Conservation (phyloP, 2,797 vertebrate species). For the Steatocranus sp. region DNA sequence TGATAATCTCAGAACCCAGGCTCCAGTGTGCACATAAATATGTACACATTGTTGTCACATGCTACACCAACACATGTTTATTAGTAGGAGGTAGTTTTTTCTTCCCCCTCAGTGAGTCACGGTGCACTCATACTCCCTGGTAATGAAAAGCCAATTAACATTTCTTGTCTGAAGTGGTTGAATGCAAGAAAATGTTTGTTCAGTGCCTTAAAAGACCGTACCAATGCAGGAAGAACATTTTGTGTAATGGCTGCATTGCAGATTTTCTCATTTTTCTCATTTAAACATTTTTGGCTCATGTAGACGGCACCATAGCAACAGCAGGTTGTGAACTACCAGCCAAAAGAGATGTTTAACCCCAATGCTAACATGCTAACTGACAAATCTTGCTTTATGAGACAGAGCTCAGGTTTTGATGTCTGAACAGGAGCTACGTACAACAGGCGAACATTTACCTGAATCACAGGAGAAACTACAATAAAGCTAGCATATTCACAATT, state of each 20-base stretch:
- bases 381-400: background rate
- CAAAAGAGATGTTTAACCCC: background rate
- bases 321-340: background rate
- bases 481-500: background rate
- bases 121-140: background rate
- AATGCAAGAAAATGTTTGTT: background rate
- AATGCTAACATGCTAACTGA: background rate
- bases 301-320: background rate
- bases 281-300: background rate
- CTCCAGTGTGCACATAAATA: background rate
- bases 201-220: background rate
- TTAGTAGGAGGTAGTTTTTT: background rate
- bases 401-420: background rate
- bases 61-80: background rate
- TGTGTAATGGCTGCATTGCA: background rate
- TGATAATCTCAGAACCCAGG: background rate
- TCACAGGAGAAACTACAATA: background rate
- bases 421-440: background rate
- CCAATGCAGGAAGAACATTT: background rate
- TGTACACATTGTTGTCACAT: background rate
- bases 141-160: background rate
- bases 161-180: background rate
- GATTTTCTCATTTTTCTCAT: background rate
- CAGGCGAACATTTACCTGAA: background rate
- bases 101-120: background rate